Base-by-base conservation (phyloP, 2,888 invertebrate species). In the Caenorhabditis panamensis region DNA sequence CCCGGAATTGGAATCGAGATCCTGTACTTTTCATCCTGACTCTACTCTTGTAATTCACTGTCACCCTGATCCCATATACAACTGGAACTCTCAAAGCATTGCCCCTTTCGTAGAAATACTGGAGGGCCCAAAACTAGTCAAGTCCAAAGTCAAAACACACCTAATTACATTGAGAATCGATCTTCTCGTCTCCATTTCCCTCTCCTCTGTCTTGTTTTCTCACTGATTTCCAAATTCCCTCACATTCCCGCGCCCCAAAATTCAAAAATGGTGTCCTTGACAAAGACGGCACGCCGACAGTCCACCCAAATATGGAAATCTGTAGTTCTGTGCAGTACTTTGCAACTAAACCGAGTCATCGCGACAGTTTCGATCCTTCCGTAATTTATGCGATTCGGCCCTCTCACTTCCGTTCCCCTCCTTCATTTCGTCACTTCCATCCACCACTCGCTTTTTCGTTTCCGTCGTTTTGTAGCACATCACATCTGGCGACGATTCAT, bases 401-500 rank as follows among this genome's bases (percentile, higher is more conserved):
- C n/a, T n/a, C n/a, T n/a, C 49, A 24, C 54, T 73, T 73, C 54
- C 72, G 58, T 31, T 63, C 53, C 36, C 47, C 22, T 13, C 53
- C 49, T n/a, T n/a, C n/a, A 22, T 24, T 53, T 53, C 13, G 53
- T 26, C 53, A 24, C 53, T 31, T 53, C 53, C 54, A 22, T 63
- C 22, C 54, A 44, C 31, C 53, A 36, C 24, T 28, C 61, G 51
- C n/a, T n/a, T 4, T 4, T 6, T 37, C 63, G 72, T 47, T 73
- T 66, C 64, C 73, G 66, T 49, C 72, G 54, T 72, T 72, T 31
- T 73, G 73, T 66, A 73, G 58, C 73, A 73, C 66, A 64, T 59
- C 64, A 73, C 73, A 73, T 73, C 64, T 73, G 73, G 73, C 73
- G 73, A 37, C 64, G 64, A 64, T 66, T 73, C 59, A 51, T 73